Base-by-base conservation (phyloP, 2,888 invertebrate genomes). In the Patella caerulea region DNA sequence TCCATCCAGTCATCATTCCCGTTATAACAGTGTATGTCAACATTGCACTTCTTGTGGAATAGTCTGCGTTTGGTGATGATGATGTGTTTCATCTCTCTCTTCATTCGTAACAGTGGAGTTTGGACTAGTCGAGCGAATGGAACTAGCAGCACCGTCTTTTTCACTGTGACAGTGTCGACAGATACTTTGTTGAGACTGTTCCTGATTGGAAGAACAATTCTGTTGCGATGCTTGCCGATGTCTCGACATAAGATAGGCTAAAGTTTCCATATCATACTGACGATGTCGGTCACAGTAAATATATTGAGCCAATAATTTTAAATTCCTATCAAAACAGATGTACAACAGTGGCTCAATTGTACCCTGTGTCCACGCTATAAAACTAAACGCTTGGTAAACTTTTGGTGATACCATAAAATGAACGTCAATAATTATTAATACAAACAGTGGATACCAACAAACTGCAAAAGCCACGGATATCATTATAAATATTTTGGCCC, bases 391-490 rank as follows among this genome's bases (percentile, higher is more conserved):
- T 81, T 90, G 90, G 85, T 91, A 92, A 15, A 91, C 86, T 84
- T 89, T 90, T 52, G 89, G 87, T 17, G 90, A 89, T 55, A 89
- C 89, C 53, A 82, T 83, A 82, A 90, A 91, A 77, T 86, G 83
- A 45, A 89, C 88, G 81, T 92, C 92, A 53, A 90, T 85, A 24
- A 91, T 75, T 15, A 90, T 89, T 54, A 92, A 85, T 19, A 90
- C 82, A 79, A 91, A 92, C 24, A 91, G 85, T 3, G 92, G 92
- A 79, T 91, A 92, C 91, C 91, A 92, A 81, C 90, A 90, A 11
- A 90, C 59, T 17, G 89, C 85, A 82, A 89, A 91, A 17, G 89
- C 83, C 14, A 86, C 83, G 4, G 88, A 87, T 59, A 89, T 89
- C 52, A 88, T 82, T 70, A 91, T 90, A 75, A 91, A 88, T 34